Conservation (phyloP, 2,797 vertebrate genomes). For the Graptemys geographica region DNA sequence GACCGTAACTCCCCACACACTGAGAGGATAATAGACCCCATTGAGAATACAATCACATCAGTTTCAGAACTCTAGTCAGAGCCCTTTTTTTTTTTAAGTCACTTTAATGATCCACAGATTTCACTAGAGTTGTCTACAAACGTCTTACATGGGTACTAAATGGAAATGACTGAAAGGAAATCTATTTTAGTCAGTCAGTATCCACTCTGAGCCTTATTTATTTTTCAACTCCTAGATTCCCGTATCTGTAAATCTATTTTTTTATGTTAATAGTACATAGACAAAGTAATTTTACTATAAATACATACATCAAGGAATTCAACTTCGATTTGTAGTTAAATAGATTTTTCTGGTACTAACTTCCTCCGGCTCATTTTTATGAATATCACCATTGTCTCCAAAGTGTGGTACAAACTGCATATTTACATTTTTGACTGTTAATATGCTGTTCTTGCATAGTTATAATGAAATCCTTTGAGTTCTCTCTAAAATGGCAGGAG, state of each 20-base stretch:
- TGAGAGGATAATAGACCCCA: background rate
- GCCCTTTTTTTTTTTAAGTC: background rate
- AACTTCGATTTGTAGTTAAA: background rate
- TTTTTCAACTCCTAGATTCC: background rate
- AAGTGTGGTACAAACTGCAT: background rate
- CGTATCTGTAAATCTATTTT: background rate
- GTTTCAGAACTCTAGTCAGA: background rate
- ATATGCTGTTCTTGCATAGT: background rate
- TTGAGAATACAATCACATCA: background rate
- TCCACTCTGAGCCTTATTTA: rapidly evolving
- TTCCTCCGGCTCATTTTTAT: background rate
- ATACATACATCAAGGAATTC: background rate
- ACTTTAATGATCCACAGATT: background rate
- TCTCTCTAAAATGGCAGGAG: background rate
- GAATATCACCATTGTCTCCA: background rate
- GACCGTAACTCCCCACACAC: background rate
- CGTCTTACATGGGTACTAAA: background rate
- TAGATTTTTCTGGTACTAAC: background rate
- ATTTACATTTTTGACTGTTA: background rate
- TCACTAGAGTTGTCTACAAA: background rate
- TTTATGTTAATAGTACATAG: background rate
- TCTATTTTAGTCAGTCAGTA: background rate
- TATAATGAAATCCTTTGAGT: background rate
- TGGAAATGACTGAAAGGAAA: background rate
- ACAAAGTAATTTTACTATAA: background rate